phyloP scores from a whole-genome alignment of 64 coral and sea anemone species.

The Actinia tenebrosa region DNA sequence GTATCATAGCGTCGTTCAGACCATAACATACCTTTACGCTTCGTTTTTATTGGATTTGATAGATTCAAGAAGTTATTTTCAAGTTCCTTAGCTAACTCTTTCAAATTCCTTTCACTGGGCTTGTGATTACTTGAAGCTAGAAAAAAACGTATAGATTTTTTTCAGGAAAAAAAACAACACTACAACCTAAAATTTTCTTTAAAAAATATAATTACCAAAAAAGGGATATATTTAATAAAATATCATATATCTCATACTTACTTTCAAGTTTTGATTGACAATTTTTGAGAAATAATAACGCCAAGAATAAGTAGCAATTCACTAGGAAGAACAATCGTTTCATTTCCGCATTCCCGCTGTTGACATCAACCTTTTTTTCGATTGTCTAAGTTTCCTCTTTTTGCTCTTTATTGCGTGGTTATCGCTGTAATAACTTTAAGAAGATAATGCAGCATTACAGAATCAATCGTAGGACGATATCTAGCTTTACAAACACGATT shows the following conservation, averaged over 20 bases:
- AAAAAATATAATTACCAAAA: neutral
- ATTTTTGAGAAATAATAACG: neutral
- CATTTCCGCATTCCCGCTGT: neutral
- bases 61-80: neutral
- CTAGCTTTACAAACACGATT: no score
- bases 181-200: neutral
- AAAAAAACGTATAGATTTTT: neutral
- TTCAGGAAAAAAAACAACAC: neutral
- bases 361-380: neutral
- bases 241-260: neutral
- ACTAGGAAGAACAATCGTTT: neutral
- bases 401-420: no score
- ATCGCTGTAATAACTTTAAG: no score
- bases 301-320: neutral
- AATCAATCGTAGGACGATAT: no score
- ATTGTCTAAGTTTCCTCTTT: no score
- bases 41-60: neutral
- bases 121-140: neutral
- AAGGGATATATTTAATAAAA: neutral
- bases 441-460: no score
- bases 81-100: neutral
- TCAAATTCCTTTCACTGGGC: neutral
- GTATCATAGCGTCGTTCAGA: no score
- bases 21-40: neutral
- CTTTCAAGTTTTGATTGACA: neutral